Conservation (phyloP, 2,113 vertebrate species). For the Campylomormyrus numenius region DNA sequence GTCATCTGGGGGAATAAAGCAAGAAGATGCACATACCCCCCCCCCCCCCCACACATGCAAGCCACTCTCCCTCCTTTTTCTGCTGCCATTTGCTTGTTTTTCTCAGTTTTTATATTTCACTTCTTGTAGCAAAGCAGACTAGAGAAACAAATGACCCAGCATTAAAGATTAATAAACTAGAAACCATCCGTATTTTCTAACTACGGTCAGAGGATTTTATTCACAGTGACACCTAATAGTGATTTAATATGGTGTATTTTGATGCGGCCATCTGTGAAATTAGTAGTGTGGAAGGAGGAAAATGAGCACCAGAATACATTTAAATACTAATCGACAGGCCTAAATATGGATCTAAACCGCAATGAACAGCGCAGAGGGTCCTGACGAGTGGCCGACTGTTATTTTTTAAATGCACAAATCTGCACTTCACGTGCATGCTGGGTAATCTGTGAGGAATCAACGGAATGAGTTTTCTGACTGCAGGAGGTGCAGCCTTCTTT, state of each 20-base stretch:
- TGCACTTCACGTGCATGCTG: not conserved
- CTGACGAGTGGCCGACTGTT: no score
- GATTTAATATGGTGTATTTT: constrained; percentile 4
- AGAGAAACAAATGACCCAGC: not conserved
- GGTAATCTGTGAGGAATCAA: not conserved
- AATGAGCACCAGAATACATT: not conserved
- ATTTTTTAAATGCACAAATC: not conserved
- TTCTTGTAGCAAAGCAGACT: not conserved
- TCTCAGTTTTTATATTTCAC: not conserved
- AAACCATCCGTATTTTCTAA: not conserved
- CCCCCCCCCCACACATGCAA: not conserved
- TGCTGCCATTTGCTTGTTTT: not conserved
- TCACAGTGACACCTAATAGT: constrained; percentile 7
- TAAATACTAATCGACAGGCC: not conserved
- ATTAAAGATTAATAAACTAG: not conserved
- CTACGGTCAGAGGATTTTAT: not conserved
- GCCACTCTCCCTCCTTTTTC: not conserved
- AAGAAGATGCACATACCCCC: not conserved
- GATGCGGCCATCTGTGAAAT: constrained; percentile 8
- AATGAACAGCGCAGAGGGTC: no score
- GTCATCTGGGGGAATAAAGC: not conserved
- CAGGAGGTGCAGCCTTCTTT: not conserved
- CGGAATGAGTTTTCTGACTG: not conserved
- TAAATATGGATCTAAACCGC: not conserved
- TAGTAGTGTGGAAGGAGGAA: not conserved